Percentiles rank a stretch among this genome's conserved stretches.
Evolutionary conservation across 2,888 invertebrate genomes (phyloP).

Genomic region (Macrosiphum euphorbiae): DNA sequence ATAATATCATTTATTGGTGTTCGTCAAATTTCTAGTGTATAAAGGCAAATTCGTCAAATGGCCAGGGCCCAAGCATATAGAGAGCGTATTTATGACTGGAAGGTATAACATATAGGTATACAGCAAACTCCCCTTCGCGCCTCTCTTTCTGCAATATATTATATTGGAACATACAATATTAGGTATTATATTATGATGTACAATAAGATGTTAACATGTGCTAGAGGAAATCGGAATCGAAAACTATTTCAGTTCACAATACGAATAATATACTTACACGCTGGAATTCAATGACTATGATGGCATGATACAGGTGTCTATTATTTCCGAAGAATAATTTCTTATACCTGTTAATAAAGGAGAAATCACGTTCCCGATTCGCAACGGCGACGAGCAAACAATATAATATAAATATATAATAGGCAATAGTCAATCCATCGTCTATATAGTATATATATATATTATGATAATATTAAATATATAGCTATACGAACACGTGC

Average conservation of each 20-base stretch:
- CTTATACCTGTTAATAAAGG: conserved; percentile 26
- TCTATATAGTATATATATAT: not conserved
- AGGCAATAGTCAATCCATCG: not conserved
- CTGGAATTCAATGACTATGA: not conserved
- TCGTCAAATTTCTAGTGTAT: not conserved
- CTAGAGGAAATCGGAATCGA: conserved; percentile 34
- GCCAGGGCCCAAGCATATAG: not conserved
- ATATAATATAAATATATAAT: not conserved
- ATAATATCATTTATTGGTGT: not conserved
- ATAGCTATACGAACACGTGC: not conserved
- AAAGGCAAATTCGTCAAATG: not conserved
- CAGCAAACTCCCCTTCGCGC: not conserved
- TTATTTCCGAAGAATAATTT: conserved; percentile 15
- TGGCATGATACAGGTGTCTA: not conserved
- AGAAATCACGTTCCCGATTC: conserved; percentile 35
- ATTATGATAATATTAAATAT: not conserved
- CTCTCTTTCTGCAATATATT: not conserved
- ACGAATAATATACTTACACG: not conserved
- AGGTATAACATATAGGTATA: not conserved
- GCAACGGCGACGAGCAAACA: conserved; percentile 23
- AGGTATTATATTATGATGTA: not conserved
- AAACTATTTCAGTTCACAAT: conserved; percentile 35
- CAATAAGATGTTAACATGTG: not conserved
- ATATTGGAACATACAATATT: not conserved
- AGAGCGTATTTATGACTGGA: not conserved